These are phyloP conservation scores for Piaya cayana DNA, from an alignment of 2,113 vertebrate species.

Conservation along the genomic window DNA sequence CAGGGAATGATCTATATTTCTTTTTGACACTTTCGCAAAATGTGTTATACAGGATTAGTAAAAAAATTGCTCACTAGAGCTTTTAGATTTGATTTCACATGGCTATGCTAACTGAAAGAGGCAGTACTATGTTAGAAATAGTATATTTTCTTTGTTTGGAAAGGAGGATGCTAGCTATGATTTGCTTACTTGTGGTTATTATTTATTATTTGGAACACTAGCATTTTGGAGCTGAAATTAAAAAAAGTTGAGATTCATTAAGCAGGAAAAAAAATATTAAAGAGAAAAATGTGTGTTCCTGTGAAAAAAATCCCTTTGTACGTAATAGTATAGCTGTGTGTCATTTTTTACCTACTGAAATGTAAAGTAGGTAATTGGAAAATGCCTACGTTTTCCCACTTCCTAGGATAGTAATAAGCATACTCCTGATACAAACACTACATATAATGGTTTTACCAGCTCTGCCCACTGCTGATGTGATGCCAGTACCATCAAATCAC, in stretches of 20 bases:
- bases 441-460: slow-evolving; percentile 34
- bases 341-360: slow-evolving; percentile 56
- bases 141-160: slow-evolving; percentile 48
- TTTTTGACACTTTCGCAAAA: slow-evolving; percentile 68
- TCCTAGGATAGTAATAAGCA: slow-evolving; percentile 47
- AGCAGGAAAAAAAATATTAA: slow-evolving; percentile 12
- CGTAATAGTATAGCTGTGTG: slow-evolving; percentile 15
- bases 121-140: slow-evolving; percentile 19
- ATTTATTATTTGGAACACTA: slow-evolving; percentile 27
- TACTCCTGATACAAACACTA: slow-evolving; percentile 16
- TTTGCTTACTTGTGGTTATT: slow-evolving; percentile 56
- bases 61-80: slow-evolving; percentile 42
- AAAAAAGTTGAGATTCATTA: slow-evolving; percentile 48
- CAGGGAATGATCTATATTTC: slow-evolving; percentile 39
- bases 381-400: slow-evolving; percentile 53
- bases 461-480: slow-evolving; percentile 26
- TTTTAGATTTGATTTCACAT: slow-evolving; percentile 68
- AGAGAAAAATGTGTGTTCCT: slow-evolving; percentile 44
- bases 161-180: slow-evolving; percentile 56
- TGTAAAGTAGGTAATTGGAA: slow-evolving; percentile 51
- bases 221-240: slow-evolving; percentile 58
- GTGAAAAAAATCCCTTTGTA: slow-evolving; percentile 41
- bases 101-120: slow-evolving; percentile 61
- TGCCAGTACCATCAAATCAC: slow-evolving; percentile 26
- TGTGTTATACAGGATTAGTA: slow-evolving; percentile 63